Evolutionary conservation across 2,113 vertebrate genomes (phyloP).

Genomic region (Tetraodon nigroviridis): DNA sequence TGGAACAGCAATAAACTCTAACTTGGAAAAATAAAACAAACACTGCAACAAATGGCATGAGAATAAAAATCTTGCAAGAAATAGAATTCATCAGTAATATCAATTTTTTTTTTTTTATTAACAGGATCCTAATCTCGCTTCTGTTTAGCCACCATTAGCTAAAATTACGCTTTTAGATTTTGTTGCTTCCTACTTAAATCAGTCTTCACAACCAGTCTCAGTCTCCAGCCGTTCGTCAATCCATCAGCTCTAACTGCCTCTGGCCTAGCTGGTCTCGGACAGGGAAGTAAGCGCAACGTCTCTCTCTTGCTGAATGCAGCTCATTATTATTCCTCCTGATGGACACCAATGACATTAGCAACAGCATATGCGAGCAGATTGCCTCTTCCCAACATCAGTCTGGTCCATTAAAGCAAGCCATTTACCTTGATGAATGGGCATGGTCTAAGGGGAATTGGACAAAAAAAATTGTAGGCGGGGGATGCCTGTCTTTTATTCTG

Average conservation of each 20-base stretch:
- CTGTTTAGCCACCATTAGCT: too few species aligned
- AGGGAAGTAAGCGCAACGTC: conserved; percentile 22
- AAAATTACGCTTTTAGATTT: too few species aligned
- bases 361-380: conserved; percentile 59
- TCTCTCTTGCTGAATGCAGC: conserved; percentile 46
- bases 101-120: too few species aligned
- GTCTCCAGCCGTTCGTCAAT: neutral
- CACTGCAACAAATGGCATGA: too few species aligned
- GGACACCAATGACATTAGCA: conserved; percentile 53
- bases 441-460: conserved; percentile 41
- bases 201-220: too few species aligned
- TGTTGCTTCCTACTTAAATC: too few species aligned
- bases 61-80: too few species aligned
- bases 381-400: conserved; percentile 63
- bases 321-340: conserved; percentile 63
- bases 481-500: conserved; percentile 27
- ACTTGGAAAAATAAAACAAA: too few species aligned
- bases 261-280: conserved; percentile 9
- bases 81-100: too few species aligned
- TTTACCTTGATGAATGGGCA: conserved; percentile 64
- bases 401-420: conserved; percentile 61
- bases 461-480: too few species aligned
- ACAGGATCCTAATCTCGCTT: too few species aligned
- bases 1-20: neutral
- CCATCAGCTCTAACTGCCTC: neutral